A percentile compares a stretch with the other conserved stretches of the same genome.
phyloP scores from a whole-genome alignment of 92 coral and sea anemone genomes.

The Umimayanthus chanpuru region DNA sequence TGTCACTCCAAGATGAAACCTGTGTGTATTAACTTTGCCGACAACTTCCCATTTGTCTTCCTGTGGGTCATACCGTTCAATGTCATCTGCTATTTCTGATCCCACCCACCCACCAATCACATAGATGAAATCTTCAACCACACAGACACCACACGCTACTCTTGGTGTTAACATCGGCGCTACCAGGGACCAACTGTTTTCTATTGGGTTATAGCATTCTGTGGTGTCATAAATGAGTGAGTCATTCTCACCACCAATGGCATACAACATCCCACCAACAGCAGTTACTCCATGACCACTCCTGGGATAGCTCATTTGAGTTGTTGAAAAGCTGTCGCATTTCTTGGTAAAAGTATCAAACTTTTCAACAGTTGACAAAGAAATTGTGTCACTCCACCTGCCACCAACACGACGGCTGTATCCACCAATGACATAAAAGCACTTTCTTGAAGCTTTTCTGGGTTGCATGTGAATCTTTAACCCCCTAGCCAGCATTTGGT shows the following conservation, averaged over 20 bases:
- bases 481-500: conserved; percentile 68
- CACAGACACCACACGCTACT: conserved; percentile 89
- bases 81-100: conserved; percentile 81
- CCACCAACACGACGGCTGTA: conserved; percentile 81
- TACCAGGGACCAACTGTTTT: conserved; percentile 79
- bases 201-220: conserved; percentile 83
- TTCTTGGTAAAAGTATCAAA: conserved; percentile 76
- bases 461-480: conserved; percentile 61
- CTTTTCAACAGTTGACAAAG: conserved; percentile 80
- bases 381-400: conserved; percentile 82
- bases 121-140: conserved; percentile 83
- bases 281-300: conserved; percentile 85
- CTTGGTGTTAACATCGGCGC: conserved; percentile 87
- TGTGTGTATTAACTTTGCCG: conserved; percentile 80
- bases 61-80: conserved; percentile 87
- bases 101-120: conserved; percentile 99
- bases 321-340: conserved; percentile 61
- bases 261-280: conserved; percentile 82
- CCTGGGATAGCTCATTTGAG: conserved; percentile 78
- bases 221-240: conserved; percentile 90
- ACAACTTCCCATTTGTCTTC: conserved; percentile 83
- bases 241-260: conserved; percentile 96
- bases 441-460: conserved; percentile 82
- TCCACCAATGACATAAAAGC: conserved; percentile 88
- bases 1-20: conserved; percentile 88